Percentiles rank a stretch among this genome's conserved stretches.
phyloP scores from a whole-genome alignment of 2,888 invertebrate species.

The Myathropa florea region DNA sequence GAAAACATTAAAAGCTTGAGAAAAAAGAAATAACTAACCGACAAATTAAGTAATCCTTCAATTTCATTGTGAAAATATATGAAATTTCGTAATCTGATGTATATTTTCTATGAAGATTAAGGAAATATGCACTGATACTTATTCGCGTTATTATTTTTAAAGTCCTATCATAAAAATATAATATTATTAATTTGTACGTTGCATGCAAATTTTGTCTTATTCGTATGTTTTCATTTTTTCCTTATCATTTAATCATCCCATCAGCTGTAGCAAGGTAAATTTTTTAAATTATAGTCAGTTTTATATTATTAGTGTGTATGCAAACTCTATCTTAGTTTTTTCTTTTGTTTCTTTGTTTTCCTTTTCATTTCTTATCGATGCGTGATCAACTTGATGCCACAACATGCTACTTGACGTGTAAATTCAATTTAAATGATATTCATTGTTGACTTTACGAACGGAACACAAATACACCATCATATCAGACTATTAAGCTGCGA shows the following conservation, averaged over 20 bases:
- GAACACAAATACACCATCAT: neutral
- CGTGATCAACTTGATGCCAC: slow-evolving; percentile 33
- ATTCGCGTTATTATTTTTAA: too few relatives aligned
- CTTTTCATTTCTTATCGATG: slow-evolving; percentile 56
- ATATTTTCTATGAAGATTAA: too few relatives aligned
- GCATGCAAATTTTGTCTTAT: neutral
- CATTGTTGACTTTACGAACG: neutral
- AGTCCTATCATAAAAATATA: too few relatives aligned
- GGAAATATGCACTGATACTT: too few relatives aligned
- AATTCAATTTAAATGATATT: slow-evolving; percentile 46
- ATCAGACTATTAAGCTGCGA: slow-evolving; percentile 59
- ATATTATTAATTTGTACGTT: neutral
- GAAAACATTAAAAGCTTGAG: too few relatives aligned
- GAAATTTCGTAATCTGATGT: too few relatives aligned
- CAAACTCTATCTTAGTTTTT: slow-evolving; percentile 61
- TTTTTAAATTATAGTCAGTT: neutral
- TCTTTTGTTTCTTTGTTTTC: slow-evolving; percentile 55
- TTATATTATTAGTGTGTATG: slow-evolving; percentile 41
- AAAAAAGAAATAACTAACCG: too few relatives aligned
- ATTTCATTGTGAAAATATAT: too few relatives aligned
- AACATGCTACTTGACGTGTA: slow-evolving; percentile 51
- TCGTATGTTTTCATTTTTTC: neutral
- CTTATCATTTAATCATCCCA: slow-evolving; percentile 5
- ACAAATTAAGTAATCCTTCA: too few relatives aligned
- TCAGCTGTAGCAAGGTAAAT: slow-evolving; percentile 16